Evolutionary conservation across 2,113 vertebrate genomes (phyloP), one percentile per base, ranked within the genome.

Genomic region (Lycaon pictus): DNA sequence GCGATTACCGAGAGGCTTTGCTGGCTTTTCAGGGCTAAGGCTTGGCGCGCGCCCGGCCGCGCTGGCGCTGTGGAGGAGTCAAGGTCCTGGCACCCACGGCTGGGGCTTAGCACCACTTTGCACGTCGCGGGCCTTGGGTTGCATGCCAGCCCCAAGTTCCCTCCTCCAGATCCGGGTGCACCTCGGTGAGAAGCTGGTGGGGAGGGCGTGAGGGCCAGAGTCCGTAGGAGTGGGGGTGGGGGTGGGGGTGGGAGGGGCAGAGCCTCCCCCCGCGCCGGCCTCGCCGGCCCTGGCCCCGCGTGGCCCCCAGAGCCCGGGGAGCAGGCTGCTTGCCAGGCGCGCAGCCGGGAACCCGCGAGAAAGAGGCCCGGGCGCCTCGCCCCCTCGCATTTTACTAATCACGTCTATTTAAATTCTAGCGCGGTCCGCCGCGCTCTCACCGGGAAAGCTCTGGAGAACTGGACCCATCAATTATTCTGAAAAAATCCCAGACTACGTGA

Each of bases 321-420:
- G 71, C 69, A n/a, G 65, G 93, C 87, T 63, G 74, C 90, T 48
- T 12, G 72, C 80, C 92, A 95, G 95, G 91, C 89, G n/a, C 48
- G 10, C 93, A 86, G 94, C 96, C 92, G 93, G 97, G 74, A 97
- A 67, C 88, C 80, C 62, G 60, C 63, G 62, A 93, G 97, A 92
- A 96, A 48, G 60, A 77, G 23, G 65, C 60, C 89, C 8, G 7
- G 83, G 87, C 88, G 76, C 95, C 83, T 88, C 5, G 37, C 79
- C 97, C 95, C 94, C 71, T 87, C 81, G 96, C 81, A 96, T 98
- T 98, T 98, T 98, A 97, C 98, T 98, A 98, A 98, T 98, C 97
- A 97, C 51, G 74, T 96, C 98, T 97, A 98, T 98, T 98, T 98
- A 97, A 98, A 98, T 98, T 98, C 98, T 98, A 98, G 97, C 97